Base-by-base conservation (phyloP, 2,888 invertebrate species). In the Phortica magna region DNA sequence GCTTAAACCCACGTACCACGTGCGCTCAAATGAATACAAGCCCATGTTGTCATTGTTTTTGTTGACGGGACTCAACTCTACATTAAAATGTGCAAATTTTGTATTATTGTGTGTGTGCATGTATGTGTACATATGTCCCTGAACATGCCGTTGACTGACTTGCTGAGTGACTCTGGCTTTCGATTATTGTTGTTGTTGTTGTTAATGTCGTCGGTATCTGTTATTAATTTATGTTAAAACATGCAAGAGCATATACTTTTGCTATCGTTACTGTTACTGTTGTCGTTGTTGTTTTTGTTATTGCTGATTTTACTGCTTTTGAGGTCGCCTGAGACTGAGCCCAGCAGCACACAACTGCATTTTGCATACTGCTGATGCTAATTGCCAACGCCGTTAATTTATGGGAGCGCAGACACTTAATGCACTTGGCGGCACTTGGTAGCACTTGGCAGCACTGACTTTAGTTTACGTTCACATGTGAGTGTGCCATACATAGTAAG, bases 341-440 rank as follows among this genome's bases (percentile, higher is more conserved):
- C 10, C 17, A 43, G 61, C 71, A 31, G 7, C 53, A 53, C 39
- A 31, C 76, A 78, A 68, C 75, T 76, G 81, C 82, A 84, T 88
- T 86, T 88, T 88, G 88, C 88, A 85, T 86, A 88, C 86, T 31
- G 31, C 31, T 85, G 84, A 85, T 87, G 88, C 85, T 86, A 88
- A 86, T 88, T 86, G 86, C 88, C 82, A 78, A 79, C 79, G 84
- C 88, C 88, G 87, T 85, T 86, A 86, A 88, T 86, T 86, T 88
- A 87, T 88, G 88, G 85, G 87, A 83, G 70, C 78, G 71, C 77
- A 81, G 80, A 55, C 74, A 67, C 87, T 86, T 87, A 86, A 88
- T 86, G 86, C 85, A 88, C 83, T 86, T 82, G 79, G 75, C 77
- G 19, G 72, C 72, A 5, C 14, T 64, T 67, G 80, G 73, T 74